Conservation (phyloP, 2,888 invertebrate species). For the Orthonychiurus folsomi region DNA sequence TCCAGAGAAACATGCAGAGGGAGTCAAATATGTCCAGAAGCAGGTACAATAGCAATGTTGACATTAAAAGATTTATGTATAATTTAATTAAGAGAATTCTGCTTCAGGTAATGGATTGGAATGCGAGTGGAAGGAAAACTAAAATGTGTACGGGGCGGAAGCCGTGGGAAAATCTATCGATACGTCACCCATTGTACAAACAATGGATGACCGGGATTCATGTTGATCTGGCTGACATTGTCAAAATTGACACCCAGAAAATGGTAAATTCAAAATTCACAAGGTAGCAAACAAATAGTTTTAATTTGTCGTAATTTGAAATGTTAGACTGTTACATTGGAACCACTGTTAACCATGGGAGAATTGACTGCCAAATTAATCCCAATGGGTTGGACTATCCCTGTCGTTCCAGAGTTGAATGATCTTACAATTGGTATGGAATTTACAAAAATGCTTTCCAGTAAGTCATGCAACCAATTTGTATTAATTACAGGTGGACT, state of each 20-base stretch:
- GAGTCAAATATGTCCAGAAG: background rate
- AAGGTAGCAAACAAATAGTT: background rate
- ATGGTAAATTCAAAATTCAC: background rate
- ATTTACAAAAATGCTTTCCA: background rate
- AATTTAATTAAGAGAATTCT: background rate
- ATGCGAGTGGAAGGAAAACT: background rate
- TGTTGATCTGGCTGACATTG: background rate
- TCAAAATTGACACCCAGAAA: background rate
- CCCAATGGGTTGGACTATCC: background rate
- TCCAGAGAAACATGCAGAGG: background rate
- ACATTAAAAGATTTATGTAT: background rate
- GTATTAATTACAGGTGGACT: background rate
- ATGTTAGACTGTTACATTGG: background rate
- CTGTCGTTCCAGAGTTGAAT: background rate
- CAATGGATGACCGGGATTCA: background rate
- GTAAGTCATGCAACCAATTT: background rate
- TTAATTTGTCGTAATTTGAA: background rate
- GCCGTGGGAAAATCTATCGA: background rate
- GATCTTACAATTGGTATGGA: background rate
- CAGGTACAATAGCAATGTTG: background rate
- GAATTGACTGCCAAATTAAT: background rate
- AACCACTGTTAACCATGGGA: background rate
- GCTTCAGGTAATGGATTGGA: background rate
- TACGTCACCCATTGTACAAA: background rate
- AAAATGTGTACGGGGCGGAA: background rate